Conservation (phyloP, 2,113 vertebrate genomes). For the Epinephelus moara region DNA sequence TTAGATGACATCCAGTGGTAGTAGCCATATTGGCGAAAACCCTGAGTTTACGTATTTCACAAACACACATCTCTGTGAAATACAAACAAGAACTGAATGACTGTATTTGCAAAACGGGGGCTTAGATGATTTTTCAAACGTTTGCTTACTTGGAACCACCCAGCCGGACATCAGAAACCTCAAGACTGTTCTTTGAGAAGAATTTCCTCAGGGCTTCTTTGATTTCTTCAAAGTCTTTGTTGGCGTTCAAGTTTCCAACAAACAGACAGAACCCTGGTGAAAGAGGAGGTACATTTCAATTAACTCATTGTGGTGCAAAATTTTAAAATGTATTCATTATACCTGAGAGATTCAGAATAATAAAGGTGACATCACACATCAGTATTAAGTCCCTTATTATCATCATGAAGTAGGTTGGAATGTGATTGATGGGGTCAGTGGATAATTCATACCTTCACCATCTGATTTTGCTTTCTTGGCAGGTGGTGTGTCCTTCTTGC, state of each 20-base stretch:
- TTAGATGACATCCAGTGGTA: no score
- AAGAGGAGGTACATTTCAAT: not conserved
- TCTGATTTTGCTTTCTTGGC: slow-evolving; percentile 85
- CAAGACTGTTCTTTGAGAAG: slow-evolving; percentile 91
- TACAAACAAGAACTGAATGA: no score
- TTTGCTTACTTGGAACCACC: slow-evolving; percentile 89
- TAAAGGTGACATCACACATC: slow-evolving; percentile 83
- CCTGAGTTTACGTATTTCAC: no score
- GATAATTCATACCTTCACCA: slow-evolving; percentile 71
- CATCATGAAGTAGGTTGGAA: slow-evolving; percentile 56
- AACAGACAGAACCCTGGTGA: slow-evolving; percentile 87
- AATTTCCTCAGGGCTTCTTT: slow-evolving; percentile 88
- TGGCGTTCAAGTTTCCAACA: slow-evolving; percentile 89
- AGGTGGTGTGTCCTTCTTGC: slow-evolving; percentile 82
- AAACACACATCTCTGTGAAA: no score
- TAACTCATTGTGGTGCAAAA: fast-evolving
- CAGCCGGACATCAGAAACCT: slow-evolving; percentile 89
- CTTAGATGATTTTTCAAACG: not conserved
- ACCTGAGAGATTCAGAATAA: slow-evolving; percentile 72
- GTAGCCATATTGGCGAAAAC: no score
- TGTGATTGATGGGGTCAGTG: fast-evolving
- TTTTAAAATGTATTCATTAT: fast-evolving
- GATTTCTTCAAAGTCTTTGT: slow-evolving; percentile 91
- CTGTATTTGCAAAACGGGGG: not conserved
- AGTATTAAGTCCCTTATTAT: slow-evolving; percentile 91